phyloP scores from a whole-genome alignment of 2,888 invertebrate species.

The Caenorhabditis plicata region DNA sequence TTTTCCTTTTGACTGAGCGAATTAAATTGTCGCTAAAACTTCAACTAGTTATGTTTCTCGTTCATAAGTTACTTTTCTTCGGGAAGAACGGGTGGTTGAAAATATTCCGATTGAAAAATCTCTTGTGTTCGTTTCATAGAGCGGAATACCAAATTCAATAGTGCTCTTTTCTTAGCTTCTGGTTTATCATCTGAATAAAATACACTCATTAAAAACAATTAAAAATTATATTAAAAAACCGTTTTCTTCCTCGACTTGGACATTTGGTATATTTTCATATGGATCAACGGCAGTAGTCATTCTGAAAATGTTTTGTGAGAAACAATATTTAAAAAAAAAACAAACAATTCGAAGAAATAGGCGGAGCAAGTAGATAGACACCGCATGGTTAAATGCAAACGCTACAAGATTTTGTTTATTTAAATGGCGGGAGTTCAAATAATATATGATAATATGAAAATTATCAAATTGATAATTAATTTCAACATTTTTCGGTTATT shows the following conservation, averaged over 20 bases:
- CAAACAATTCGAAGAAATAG: too few relatives aligned
- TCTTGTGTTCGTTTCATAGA: constrained; percentile 95
- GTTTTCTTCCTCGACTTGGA: constrained; percentile 25
- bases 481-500: too few relatives aligned
- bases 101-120: constrained; percentile 90
- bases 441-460: too few relatives aligned
- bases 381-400: too few relatives aligned
- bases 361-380: too few relatives aligned
- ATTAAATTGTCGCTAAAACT: constrained; percentile 30
- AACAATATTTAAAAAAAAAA: neutral
- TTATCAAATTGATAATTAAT: too few relatives aligned
- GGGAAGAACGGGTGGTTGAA: constrained; percentile 80
- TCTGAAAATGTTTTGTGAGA: constrained; percentile 8
- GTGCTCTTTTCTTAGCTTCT: constrained; percentile 31
- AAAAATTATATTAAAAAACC: constrained; percentile 4
- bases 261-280: constrained; percentile 28
- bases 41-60: neutral
- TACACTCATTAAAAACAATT: neutral
- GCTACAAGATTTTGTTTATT: too few relatives aligned
- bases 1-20: constrained; percentile 76
- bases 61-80: constrained; percentile 69
- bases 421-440: too few relatives aligned
- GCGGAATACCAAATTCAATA: constrained; percentile 79
- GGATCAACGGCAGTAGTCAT: constrained; percentile 16
- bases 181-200: constrained; percentile 29